Percentiles rank a stretch among this genome's conserved stretches.
Conservation (phyloP, 2,797 vertebrate species). For the Micropoecilia bifurca region DNA sequence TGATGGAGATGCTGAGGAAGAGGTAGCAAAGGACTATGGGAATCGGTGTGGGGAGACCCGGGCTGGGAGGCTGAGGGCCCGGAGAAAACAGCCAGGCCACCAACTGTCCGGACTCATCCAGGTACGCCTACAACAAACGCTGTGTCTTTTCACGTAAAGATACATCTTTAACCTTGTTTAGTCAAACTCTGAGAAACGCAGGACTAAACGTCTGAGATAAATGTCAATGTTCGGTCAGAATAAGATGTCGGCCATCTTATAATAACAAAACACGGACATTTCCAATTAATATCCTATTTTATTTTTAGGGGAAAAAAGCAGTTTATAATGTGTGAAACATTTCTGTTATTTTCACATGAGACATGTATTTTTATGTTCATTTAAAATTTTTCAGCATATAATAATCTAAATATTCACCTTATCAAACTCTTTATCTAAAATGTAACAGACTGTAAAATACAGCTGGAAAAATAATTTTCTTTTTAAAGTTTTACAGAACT, state of each 20-base stretch:
- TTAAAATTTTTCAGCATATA: background rate
- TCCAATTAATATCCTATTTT: background rate
- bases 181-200: background rate
- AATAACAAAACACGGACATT: background rate
- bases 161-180: background rate
- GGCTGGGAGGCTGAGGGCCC: conserved; percentile 86
- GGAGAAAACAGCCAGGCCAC: conserved; percentile 65
- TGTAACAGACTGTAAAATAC: background rate
- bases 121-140: conserved; percentile 48
- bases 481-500: background rate
- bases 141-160: background rate
- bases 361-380: background rate
- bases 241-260: background rate
- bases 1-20: conserved; percentile 29
- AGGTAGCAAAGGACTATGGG: conserved; percentile 11
- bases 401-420: background rate
- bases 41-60: conserved; percentile 66
- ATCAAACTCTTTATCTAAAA: background rate
- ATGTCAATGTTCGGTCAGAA: background rate
- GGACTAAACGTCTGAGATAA: background rate
- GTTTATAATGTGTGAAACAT: background rate
- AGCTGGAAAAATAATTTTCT: background rate
- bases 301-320: background rate
- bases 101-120: conserved; percentile 66
- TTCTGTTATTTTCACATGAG: background rate